phyloP scores from a whole-genome alignment of 92 coral and sea anemone genomes.

The Desmophyllum pertusum region DNA sequence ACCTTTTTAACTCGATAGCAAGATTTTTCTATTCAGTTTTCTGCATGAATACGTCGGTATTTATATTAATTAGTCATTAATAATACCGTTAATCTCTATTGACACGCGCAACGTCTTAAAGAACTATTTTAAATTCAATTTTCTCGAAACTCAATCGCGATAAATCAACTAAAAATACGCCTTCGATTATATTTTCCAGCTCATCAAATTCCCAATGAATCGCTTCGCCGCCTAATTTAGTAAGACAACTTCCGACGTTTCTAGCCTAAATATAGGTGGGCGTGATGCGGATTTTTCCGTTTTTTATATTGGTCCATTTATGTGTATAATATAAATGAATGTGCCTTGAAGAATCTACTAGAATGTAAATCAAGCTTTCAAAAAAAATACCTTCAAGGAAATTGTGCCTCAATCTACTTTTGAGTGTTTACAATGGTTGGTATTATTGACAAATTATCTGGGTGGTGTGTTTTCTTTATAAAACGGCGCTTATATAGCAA shows the following conservation, averaged over 20 bases:
- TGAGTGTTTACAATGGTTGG: background rate
- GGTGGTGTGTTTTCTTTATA: background rate
- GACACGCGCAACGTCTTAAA: slow-evolving; percentile 2
- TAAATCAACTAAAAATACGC: background rate
- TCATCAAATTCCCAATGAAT: background rate
- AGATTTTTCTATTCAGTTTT: background rate
- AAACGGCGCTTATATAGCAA: background rate
- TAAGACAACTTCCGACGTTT: too few species aligned
- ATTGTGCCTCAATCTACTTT: background rate
- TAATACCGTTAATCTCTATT: background rate
- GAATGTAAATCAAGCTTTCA: background rate
- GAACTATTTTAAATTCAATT: slow-evolving; percentile 28
- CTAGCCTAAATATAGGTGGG: background rate
- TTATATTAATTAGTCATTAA: slow-evolving; percentile 18
- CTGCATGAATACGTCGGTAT: background rate
- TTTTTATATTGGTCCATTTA: background rate
- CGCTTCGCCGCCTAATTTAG: background rate
- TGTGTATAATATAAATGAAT: background rate
- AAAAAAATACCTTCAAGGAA: background rate
- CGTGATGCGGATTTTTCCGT: background rate
- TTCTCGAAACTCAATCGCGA: slow-evolving; percentile 8
- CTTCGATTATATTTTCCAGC: background rate
- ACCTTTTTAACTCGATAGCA: background rate
- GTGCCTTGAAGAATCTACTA: background rate
- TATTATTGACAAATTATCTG: background rate